Percentiles rank a stretch among this genome's conserved stretches.
These are phyloP conservation scores for Oncorhynchus kisutch DNA, from an alignment of 2,113 vertebrate genomes.

Conservation along the genomic window DNA sequence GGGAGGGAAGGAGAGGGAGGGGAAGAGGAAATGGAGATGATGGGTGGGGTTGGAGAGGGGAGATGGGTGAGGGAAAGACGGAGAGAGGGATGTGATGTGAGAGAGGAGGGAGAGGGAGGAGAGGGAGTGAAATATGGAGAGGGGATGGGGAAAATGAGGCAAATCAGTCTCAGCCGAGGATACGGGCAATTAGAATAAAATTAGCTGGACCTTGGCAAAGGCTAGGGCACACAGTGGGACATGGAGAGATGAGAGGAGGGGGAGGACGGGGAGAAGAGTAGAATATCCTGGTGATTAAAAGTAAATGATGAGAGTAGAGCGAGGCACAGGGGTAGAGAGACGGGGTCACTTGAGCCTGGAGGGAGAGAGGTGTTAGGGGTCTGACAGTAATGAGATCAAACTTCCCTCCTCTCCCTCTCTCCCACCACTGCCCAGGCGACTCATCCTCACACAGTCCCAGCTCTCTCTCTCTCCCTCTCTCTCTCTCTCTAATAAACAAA, in stretches of 20 bases:
- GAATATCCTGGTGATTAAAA: slow-evolving; percentile 75
- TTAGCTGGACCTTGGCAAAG: slow-evolving; percentile 80
- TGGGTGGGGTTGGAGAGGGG: slow-evolving; percentile 34
- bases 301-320: slow-evolving; percentile 74
- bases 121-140: slow-evolving; percentile 56
- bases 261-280: no score
- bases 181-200: slow-evolving; percentile 77
- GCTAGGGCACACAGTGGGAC: slow-evolving; percentile 70
- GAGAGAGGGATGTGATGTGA: slow-evolving; percentile 42
- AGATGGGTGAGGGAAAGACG: slow-evolving; percentile 8
- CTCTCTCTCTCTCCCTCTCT: no score
- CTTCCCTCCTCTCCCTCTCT: slow-evolving; percentile 16
- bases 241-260: slow-evolving; percentile 46
- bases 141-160: slow-evolving; percentile 61
- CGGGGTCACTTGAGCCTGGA: slow-evolving; percentile 44
- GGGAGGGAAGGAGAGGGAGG: slow-evolving; percentile 31
- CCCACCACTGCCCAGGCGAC: slow-evolving; percentile 5
- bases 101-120: neutral
- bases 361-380: slow-evolving; percentile 19
- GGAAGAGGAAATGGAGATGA: slow-evolving; percentile 37
- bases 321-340: slow-evolving; percentile 60
- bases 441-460: no score
- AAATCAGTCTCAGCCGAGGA: slow-evolving; percentile 39
- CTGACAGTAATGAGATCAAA: slow-evolving; percentile 70
- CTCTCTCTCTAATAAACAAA: no score